These are phyloP conservation scores for Myotis daubentonii DNA, from an alignment of 2,797 vertebrate genomes.

Conservation along the genomic window DNA sequence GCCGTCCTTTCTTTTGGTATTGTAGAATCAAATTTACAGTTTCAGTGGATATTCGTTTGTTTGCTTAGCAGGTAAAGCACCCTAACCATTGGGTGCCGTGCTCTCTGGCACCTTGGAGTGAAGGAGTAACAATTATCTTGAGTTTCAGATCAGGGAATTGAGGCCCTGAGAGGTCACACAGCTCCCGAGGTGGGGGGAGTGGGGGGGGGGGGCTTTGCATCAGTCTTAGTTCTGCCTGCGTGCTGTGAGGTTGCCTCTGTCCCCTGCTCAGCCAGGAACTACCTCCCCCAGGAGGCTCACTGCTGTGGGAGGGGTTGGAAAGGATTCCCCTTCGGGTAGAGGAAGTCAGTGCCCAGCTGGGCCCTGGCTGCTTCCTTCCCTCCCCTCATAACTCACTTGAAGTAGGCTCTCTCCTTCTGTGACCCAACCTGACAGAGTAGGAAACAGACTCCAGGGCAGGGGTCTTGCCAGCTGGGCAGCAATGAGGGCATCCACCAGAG, in stretches of 20 bases:
- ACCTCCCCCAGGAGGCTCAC: too few relatives aligned
- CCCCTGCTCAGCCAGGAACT: neutral
- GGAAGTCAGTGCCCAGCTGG: neutral
- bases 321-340: neutral
- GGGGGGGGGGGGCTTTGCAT: fast-evolving
- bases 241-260: fast-evolving
- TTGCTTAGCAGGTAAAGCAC: neutral
- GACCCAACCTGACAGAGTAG: neutral
- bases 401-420: neutral
- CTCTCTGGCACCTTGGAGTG: fast-evolving
- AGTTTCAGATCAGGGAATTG: neutral
- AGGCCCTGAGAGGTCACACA: neutral
- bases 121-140: fast-evolving
- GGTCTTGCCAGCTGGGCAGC: neutral
- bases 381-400: neutral
- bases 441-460: neutral
- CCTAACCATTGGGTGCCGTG: fast-evolving
- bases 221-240: neutral
- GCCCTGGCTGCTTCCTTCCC: fast-evolving
- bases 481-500: neutral
- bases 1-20: neutral
- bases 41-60: too few relatives aligned
- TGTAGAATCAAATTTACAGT: too few relatives aligned
- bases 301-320: too few relatives aligned
- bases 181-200: fast-evolving